Base-by-base conservation (phyloP, 2,888 invertebrate genomes). In the Athalia circularis region DNA sequence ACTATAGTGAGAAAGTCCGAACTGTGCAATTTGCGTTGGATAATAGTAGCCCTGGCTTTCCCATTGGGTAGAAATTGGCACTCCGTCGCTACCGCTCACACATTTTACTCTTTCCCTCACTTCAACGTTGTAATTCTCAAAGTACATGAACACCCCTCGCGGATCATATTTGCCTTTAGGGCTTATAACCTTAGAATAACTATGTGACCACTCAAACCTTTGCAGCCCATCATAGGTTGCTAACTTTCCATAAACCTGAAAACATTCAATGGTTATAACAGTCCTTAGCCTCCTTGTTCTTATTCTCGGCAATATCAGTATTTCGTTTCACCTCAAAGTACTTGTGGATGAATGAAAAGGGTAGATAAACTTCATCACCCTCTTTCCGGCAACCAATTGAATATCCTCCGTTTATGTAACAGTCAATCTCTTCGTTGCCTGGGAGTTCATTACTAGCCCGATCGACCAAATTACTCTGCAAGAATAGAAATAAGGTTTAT, bases 21-120 rank as follows among this genome's bases (percentile, higher is more conserved):
- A 99, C 90, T 99, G 99, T 5, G 99, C 98, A 83, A 99, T 98
- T 92, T 99, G 99, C 0, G 98, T 99, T 0, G 99, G 98, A 91
- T 99, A 99, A 90, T 95, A 98, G 90, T 99, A 99, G 0, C 99
- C 99, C 81, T 94, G 94, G 54, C 96, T 95, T 85, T 98, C 97
- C 99, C 99, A 99, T 88, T 98, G 98, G 0, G 96, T 97, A n/a
- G 97, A 97, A 77, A 98, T 95, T 0, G 98, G 98, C 13, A 98
- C 98, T 86, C 98, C 98, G 87, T 98, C 97, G 11, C 94, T 94
- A 0, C 96, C 99, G 90, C 97, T 98, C 84, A 99, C 95, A 90
- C 98, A 99, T 90, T 98, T 98, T 0, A 99, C 99, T 79, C 99
- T 92, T 87, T 98, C 98, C 75, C 99, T 92, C 5, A 97, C 96